A percentile compares a stretch with the other conserved stretches of the same genome.
Conservation (phyloP, 1,140 invertebrate genomes). For the Nylanderia fulva region DNA sequence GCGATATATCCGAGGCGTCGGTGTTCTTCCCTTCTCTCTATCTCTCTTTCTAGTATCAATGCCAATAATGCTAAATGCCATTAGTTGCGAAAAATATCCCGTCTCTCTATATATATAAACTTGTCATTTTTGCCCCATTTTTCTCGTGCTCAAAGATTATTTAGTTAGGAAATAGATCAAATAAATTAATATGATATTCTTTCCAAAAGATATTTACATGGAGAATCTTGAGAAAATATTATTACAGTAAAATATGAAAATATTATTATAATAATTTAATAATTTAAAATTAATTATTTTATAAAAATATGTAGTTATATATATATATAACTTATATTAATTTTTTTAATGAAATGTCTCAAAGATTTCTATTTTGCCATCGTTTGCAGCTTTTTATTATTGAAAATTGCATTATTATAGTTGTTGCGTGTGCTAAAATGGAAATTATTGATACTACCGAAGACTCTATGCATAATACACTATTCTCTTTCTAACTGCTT, state of each 20-base stretch:
- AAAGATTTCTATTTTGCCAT: slow-evolving; percentile 4
- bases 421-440: background rate
- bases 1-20: background rate
- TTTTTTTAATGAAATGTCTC: background rate
- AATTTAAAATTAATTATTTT: background rate
- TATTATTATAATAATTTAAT: background rate
- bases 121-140: background rate
- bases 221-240: background rate
- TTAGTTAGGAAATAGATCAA: background rate
- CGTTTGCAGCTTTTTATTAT: background rate
- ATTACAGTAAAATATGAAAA: background rate
- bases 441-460: background rate
- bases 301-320: background rate
- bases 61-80: no score
- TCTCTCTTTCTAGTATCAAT: background rate
- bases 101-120: background rate
- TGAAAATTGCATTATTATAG: background rate
- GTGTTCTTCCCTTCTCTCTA: no score
- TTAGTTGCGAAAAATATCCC: background rate
- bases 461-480: background rate
- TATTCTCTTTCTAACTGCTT: background rate
- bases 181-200: background rate
- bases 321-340: background rate
- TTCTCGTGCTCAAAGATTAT: background rate
- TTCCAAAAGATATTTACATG: background rate